phyloP scores from a whole-genome alignment of 2,797 vertebrate genomes.

The Malacoraja senta region DNA sequence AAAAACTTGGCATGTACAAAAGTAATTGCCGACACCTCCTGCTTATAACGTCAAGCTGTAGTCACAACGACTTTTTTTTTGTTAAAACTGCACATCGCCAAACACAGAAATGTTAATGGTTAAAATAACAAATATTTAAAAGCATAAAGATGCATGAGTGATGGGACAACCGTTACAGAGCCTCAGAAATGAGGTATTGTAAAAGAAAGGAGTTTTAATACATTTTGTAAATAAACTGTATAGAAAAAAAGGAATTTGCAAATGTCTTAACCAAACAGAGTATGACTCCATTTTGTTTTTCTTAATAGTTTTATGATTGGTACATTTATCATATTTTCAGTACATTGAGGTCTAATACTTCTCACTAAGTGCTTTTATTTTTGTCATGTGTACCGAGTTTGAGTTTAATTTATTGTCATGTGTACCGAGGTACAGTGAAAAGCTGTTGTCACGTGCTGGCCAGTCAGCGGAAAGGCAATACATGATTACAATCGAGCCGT shows the following conservation, averaged over 20 bases:
- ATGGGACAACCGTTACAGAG: constrained; percentile 71
- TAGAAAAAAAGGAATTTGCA: constrained; percentile 61
- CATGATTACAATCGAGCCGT: no score
- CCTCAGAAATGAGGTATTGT: constrained; percentile 88
- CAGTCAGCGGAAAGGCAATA: no score
- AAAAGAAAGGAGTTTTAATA: constrained; percentile 99
- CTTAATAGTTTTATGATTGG: not conserved
- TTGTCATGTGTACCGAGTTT: no score
- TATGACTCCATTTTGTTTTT: not conserved
- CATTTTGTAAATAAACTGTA: constrained; percentile 99
- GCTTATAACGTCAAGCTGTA: constrained; percentile 74
- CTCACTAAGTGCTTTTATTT: not conserved
- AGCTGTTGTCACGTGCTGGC: no score
- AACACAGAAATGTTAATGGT: constrained; percentile 72
- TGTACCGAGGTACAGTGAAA: no score
- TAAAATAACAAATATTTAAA: constrained; percentile 76
- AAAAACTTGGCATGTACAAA: constrained; percentile 80
- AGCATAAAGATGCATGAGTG: constrained; percentile 87
- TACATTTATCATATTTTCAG: not conserved
- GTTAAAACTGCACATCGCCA: constrained; percentile 77
- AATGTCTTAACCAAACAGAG: constrained; percentile 2
- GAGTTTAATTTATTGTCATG: no score
- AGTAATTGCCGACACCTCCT: constrained; percentile 74
- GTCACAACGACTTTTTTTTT: constrained; percentile 59
- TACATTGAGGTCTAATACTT: not conserved